phyloP scores from a whole-genome alignment of 92 coral and sea anemone species.

The Phenganax stokvisi region DNA sequence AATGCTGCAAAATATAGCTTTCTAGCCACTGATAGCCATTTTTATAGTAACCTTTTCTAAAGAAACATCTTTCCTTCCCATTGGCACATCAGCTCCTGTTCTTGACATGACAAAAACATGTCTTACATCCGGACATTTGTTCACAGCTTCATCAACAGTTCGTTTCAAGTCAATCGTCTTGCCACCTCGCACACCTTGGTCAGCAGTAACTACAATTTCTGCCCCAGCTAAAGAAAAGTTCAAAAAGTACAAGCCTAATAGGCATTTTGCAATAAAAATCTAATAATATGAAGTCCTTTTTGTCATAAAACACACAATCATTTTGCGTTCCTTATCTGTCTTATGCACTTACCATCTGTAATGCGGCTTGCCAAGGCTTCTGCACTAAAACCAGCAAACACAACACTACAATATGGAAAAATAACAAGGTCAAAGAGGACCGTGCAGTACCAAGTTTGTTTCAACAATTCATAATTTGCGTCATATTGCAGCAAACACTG shows the following conservation, averaged over 20 bases:
- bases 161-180: conserved; percentile 69
- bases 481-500: too few species aligned
- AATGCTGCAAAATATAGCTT: background rate
- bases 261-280: too few species aligned
- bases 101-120: conserved; percentile 89
- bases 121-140: conserved; percentile 72
- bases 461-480: too few species aligned
- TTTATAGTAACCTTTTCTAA: conserved; percentile 67
- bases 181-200: conserved; percentile 89
- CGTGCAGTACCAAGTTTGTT: background rate
- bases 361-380: conserved; percentile 93
- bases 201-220: conserved; percentile 87
- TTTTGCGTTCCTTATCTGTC: background rate
- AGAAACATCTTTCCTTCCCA: conserved; percentile 81
- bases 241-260: background rate
- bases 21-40: background rate
- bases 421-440: background rate
- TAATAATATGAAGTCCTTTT: too few species aligned
- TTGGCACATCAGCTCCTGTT: conserved; percentile 91
- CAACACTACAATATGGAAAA: conserved; percentile 65
- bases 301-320: background rate
- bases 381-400: conserved; percentile 98
- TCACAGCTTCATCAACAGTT: conserved; percentile 84
- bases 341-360: conserved; percentile 62
- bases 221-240: conserved; percentile 59